Base-by-base conservation (phyloP, 2,797 vertebrate species). In the Chiropotes sagulatus region DNA sequence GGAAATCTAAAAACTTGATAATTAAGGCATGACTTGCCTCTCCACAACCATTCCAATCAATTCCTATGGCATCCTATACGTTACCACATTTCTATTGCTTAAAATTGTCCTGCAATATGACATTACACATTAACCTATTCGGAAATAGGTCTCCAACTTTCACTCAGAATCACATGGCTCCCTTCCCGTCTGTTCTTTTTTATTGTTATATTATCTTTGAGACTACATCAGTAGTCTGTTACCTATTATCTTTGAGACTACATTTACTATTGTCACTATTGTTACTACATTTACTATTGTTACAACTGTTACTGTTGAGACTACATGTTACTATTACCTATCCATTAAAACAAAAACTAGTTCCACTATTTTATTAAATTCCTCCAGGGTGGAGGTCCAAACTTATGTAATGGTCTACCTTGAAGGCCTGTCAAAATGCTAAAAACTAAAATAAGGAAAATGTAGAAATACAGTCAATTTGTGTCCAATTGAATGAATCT, bases 381-480 rank as follows among this genome's bases (percentile, higher is more conserved):
- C 15, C 13, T 95, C 50, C 26, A 88, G 30, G 84, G 84, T 58
- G 89, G 22, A 83, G 22, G 39, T 95, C 54, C 79, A 95, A 96
- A 84, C 9, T 57, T 75, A 92, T 13, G 1, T 82, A 76, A 95
- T 5, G 90, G 44, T 64, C 85, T 93, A 70, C 67, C 26, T 57
- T 90, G 33, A 93, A 52, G 82, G 46, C 2, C 5, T n/a, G 61
- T 28, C 50, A 22, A 94, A 96, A 80, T 80, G 8, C 12, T 83
- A 64, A 67, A 67, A 92, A 76, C 52, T 72, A 88, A 97, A 95
- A 93, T 78, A 72, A 91, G 57, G 19, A 97, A 88, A 75, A 36
- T 39, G 92, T 70, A 58, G 20, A 98, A 92, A 87, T 57, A 48
- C 4, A 80, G 33, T 88, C 5, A 73, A 50, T 85, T 64, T 44